Base-by-base conservation (phyloP, 2,888 invertebrate genomes). In the Chaetoderma sp. region DNA sequence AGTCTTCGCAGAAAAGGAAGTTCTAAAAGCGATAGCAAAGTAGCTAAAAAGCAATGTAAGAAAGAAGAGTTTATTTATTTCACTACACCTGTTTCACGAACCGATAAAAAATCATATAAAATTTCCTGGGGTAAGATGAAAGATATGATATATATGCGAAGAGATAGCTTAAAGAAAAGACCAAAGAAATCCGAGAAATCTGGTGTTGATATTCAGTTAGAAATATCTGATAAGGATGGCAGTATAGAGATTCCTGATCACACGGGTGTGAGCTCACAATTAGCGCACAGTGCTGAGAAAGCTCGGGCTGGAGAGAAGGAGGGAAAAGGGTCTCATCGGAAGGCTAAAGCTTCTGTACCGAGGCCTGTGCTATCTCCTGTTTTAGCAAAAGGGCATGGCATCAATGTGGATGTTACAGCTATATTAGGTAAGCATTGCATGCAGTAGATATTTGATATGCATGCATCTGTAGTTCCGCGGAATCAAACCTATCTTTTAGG, bases 111-210 rank as follows among this genome's bases (percentile, higher is more conserved):
- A 68, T 56, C 72, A 36, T 77, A 79, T 83, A 91, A 91, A 81
- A 92, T 91, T n/a, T 91, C 92, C 0, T 93, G 93, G 93, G 91
- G 91, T 0, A 92, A 92, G 85, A 92, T 93, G 88, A 91, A 92
- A 70, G 92, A 92, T 78, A 93, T 93, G 63, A 92, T 93, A 68
- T 91, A 92, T 80, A 91, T 92, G 0, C 89, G 91, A 59, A 89
- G 90, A 68, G 92, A 91, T 71, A 91, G 91, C 21, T 89, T 91
- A 63, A 90, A 91, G 86, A 90, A 90, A 84, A 89, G 89, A 80
- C 87, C 71, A 21, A 70, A 70, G 18, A 69, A 73, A 47, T 71
- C 71, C 60, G 63, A 74, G 10, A 76, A 75, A 63, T 63, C 68
- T 50, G 74, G 75, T 54, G 76, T 77, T 47, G 79, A 84, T 69